Evolutionary conservation across 2,797 vertebrate species (phyloP), one percentile per base, ranked within the genome.

Genomic region (Notolepis coatsorum): DNA sequence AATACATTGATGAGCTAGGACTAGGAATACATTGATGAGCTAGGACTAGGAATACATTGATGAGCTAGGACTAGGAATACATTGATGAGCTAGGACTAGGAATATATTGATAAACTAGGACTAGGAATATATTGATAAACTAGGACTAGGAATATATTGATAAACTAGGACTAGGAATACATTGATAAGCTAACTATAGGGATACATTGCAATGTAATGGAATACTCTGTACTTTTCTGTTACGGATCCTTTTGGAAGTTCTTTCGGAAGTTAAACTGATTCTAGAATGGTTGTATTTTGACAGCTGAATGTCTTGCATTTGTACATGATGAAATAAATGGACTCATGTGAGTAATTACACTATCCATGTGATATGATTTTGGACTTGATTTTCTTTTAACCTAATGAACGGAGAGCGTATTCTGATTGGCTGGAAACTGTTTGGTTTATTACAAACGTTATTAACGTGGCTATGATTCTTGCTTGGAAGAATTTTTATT

Each of bases 291-390:
- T 49, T 54, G 48, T 35, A 58, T 39, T n/a, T n/a, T 69, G 62
- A 68, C 68, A 12, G 15, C 25, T 62, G 60, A 71, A 69, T 73
- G 71, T 74, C 60, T 64, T 38, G 27, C 54, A 71, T 76, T 67
- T 66, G 47, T 77, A 76, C 27, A 63, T 59, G n/a, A 63, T 59
- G n/a, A 67, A 84, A 83, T 79, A 79, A 80, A 82, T 65, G 1
- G 64, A 64, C 33, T 30, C 28, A 56, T 2, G 18, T 27, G 51
- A 77, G 71, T 38, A 25, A n/a, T 76, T 61, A 65, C 7, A 51
- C 78, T 35, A 37, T 20, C 65, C 41, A 61, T 71, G 35, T 68
- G 24, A 8, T 56, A 43, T 72, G 6, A 71, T 77, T 75, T 25
- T 64, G 55, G n/a, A 50, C 38, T 17, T 62, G 53, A 42, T 38